phyloP scores from a whole-genome alignment of 1,140 invertebrate species.

The Drosophila kurseongensis region DNA sequence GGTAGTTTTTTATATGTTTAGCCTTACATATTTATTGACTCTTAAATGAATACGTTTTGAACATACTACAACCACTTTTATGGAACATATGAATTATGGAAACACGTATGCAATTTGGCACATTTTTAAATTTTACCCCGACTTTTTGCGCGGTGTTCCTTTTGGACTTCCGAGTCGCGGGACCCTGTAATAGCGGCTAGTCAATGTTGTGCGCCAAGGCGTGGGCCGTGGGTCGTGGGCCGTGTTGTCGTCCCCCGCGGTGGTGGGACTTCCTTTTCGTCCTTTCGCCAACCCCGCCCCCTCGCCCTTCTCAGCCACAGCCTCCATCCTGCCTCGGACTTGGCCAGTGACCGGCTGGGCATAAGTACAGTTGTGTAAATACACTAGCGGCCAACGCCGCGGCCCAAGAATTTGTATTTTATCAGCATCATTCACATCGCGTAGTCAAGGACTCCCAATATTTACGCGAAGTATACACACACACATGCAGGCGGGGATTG shows the following conservation, averaged over 20 bases:
- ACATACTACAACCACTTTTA: too few relatives aligned
- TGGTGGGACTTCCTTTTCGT: constrained; percentile 62
- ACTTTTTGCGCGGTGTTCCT: constrained; percentile 37
- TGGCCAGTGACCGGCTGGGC: constrained; percentile 69
- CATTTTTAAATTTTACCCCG: not conserved
- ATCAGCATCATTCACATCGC: constrained; percentile 81
- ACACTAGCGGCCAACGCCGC: constrained; percentile 79
- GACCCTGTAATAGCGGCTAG: constrained; percentile 64
- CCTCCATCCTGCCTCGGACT: constrained; percentile 32
- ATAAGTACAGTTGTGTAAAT: constrained; percentile 82
- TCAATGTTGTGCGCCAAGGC: constrained; percentile 69
- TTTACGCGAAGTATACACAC: constrained; percentile 79
- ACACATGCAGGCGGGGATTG: constrained; percentile 7
- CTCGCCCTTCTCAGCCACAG: not conserved
- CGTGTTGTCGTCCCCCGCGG: constrained; percentile 49
- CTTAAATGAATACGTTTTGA: too few relatives aligned
- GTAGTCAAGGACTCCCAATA: constrained; percentile 83
- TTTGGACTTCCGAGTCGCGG: constrained; percentile 49
- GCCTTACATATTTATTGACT: too few relatives aligned
- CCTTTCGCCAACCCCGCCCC: constrained; percentile 5
- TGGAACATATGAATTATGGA: too few relatives aligned
- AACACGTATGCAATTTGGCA: too few relatives aligned
- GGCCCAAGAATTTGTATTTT: constrained; percentile 83
- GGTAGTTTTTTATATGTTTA: too few relatives aligned
- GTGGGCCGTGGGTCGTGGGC: constrained; percentile 52